Percentiles rank a stretch among this genome's conserved stretches.
These are phyloP conservation scores for Colossoma macropomum DNA, from an alignment of 2,113 vertebrate genomes.

Conservation along the genomic window DNA sequence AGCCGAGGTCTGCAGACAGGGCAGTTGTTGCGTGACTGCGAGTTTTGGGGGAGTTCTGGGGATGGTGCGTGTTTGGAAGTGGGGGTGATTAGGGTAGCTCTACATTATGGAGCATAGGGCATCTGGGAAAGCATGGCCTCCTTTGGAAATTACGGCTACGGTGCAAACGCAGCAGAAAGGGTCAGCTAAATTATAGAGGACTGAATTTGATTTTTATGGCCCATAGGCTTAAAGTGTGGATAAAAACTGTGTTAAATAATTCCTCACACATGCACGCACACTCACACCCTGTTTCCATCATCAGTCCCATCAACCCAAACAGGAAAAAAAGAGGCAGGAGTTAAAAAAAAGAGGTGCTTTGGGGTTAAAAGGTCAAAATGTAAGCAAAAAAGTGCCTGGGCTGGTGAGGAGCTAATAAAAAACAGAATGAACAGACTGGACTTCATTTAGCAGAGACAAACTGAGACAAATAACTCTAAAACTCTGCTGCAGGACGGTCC, in stretches of 20 bases:
- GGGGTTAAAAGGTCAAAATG: constrained; percentile 28
- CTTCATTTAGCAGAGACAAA: constrained; percentile 42
- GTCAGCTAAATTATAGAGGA: constrained; percentile 62
- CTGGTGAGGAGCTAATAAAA: constrained; percentile 28
- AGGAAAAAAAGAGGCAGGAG: not conserved
- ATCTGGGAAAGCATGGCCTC: constrained; percentile 62
- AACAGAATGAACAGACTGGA: not conserved
- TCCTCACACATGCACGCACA: not conserved
- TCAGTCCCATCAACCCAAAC: not conserved
- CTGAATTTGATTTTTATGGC: constrained; percentile 54
- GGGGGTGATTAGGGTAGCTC: constrained; percentile 47
- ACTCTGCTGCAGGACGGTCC: constrained; percentile 14
- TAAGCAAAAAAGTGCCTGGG: constrained; percentile 25
- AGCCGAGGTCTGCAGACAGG: constrained; percentile 68
- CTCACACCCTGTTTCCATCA: not conserved
- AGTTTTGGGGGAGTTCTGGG: constrained; percentile 43
- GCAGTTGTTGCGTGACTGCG: constrained; percentile 79
- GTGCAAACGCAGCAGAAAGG: constrained; percentile 53
- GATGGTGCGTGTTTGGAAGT: not conserved
- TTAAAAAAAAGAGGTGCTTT: not conserved
- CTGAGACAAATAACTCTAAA: constrained; percentile 36
- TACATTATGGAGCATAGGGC: constrained; percentile 52
- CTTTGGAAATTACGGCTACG: constrained; percentile 59
- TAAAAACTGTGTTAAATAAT: constrained; percentile 13
- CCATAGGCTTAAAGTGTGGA: not conserved